Conservation (phyloP, 1,140 invertebrate genomes). For the Augochlora pura region DNA sequence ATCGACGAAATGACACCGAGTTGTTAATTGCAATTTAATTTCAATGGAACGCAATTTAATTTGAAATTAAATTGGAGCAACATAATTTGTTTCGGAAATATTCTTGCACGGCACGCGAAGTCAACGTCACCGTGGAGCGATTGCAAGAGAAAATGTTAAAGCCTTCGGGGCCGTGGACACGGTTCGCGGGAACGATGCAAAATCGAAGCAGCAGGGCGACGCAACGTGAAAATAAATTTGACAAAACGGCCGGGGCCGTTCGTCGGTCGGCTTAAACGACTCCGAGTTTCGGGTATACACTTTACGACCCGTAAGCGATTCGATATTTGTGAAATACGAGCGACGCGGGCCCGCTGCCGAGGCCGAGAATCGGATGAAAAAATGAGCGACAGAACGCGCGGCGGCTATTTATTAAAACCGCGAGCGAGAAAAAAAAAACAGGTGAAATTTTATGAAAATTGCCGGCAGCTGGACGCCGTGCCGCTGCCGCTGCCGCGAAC, state of each 20-base stretch:
- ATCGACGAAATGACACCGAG: too few relatives aligned
- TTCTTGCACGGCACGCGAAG: too few relatives aligned
- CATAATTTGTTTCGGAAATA: too few relatives aligned
- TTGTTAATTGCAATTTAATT: too few relatives aligned
- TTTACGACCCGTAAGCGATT: constrained; percentile 59
- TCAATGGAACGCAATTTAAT: too few relatives aligned
- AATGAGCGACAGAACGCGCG: constrained; percentile 24
- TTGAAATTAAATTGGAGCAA: too few relatives aligned
- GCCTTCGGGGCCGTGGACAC: neutral
- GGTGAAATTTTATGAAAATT: constrained; percentile 45
- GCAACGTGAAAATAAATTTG: constrained; percentile 55
- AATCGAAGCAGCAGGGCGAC: too few relatives aligned
- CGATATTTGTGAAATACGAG: constrained; percentile 64
- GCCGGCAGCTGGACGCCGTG: constrained; percentile 7
- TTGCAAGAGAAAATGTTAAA: too few relatives aligned
- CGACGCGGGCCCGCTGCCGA: constrained; percentile 36
- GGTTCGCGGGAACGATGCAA: neutral
- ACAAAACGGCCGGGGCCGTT: constrained; percentile 24
- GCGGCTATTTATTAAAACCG: constrained; percentile 41
- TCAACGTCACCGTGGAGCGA: too few relatives aligned
- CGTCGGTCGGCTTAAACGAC: constrained; percentile 37
- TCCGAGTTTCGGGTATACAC: constrained; percentile 48
- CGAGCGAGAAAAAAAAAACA: neutral
- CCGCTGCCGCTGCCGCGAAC: neutral
- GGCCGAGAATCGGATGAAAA: constrained; percentile 21